phyloP scores from a whole-genome alignment of 1,140 invertebrate genomes.

The Pissodes strobi region DNA sequence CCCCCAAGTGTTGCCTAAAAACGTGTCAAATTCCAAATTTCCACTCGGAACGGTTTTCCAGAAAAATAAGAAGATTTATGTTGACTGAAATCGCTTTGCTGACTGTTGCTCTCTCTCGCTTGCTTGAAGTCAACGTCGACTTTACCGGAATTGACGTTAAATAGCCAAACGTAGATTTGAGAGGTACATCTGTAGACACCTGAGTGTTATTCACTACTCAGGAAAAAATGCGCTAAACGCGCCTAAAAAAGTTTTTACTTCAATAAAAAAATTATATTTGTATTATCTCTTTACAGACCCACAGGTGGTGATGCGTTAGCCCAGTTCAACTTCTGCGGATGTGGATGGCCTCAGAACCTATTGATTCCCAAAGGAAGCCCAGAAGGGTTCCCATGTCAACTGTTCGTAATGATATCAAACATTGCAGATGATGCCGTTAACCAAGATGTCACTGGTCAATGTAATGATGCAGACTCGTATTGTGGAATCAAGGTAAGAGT shows the following conservation, averaged over 20 bases:
- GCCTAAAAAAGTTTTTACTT: no score
- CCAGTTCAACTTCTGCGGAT: slow-evolving; percentile 80
- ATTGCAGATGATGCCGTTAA: slow-evolving; percentile 65
- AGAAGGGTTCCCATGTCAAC: slow-evolving; percentile 68
- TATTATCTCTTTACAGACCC: slow-evolving; percentile 52
- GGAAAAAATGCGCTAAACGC: no score
- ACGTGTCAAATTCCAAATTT: no score
- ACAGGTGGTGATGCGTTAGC: slow-evolving; percentile 58
- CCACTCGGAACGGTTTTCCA: no score
- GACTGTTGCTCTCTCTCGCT: no score
- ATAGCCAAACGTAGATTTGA: background rate
- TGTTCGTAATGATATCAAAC: slow-evolving; percentile 83
- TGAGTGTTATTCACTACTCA: no score
- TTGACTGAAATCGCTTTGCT: no score
- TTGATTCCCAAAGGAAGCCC: slow-evolving; percentile 74
- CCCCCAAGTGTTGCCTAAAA: no score
- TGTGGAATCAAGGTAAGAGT: slow-evolving; percentile 65
- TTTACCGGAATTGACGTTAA: background rate
- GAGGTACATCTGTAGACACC: background rate
- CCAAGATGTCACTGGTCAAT: slow-evolving; percentile 53
- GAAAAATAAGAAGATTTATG: no score
- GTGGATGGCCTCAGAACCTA: slow-evolving; percentile 87
- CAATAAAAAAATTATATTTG: no score
- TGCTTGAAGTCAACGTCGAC: no score
- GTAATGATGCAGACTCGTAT: slow-evolving; percentile 72